A percentile compares a stretch with the other conserved stretches of the same genome.
These are phyloP conservation scores for Gorsachius goisagi DNA, from an alignment of 2,113 vertebrate species.

Conservation along the genomic window DNA sequence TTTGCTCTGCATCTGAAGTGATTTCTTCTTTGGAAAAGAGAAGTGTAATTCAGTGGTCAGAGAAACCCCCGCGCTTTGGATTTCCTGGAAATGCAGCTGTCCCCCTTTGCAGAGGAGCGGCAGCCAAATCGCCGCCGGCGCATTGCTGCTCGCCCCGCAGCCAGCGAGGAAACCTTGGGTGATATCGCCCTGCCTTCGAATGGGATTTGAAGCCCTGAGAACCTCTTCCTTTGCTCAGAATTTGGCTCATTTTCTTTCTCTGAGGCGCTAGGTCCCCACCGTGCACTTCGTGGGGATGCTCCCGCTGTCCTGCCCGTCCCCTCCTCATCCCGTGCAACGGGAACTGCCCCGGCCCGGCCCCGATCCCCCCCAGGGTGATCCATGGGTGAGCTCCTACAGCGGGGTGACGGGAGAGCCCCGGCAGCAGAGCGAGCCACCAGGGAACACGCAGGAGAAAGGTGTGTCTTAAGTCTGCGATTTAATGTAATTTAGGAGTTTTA, in stretches of 20 bases:
- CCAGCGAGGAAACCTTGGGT: neutral
- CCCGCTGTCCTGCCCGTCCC: neutral
- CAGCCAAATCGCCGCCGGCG: rapidly evolving
- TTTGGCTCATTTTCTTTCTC: neutral
- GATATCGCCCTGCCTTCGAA: neutral
- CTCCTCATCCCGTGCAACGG: neutral
- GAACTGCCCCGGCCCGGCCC: neutral
- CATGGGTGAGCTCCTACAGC: rapidly evolving
- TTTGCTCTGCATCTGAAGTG: neutral
- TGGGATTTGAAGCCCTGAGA: neutral
- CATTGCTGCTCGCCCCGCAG: neutral
- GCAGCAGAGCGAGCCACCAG: neutral
- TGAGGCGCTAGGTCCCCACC: neutral
- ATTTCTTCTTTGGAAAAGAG: constrained; percentile 40
- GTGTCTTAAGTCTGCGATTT: neutral
- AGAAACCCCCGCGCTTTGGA: neutral
- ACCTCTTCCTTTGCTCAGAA: neutral
- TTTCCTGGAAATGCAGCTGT: constrained; percentile 41
- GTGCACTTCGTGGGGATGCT: rapidly evolving
- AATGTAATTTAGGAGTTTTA: neutral
- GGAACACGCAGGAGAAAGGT: neutral
- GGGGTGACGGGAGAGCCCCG: neutral
- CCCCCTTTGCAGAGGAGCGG: neutral
- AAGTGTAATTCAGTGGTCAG: neutral
- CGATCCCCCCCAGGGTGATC: rapidly evolving